Evolutionary conservation across 2,797 vertebrate species (phyloP).

Genomic region (Buphagus erythrorhynchus): DNA sequence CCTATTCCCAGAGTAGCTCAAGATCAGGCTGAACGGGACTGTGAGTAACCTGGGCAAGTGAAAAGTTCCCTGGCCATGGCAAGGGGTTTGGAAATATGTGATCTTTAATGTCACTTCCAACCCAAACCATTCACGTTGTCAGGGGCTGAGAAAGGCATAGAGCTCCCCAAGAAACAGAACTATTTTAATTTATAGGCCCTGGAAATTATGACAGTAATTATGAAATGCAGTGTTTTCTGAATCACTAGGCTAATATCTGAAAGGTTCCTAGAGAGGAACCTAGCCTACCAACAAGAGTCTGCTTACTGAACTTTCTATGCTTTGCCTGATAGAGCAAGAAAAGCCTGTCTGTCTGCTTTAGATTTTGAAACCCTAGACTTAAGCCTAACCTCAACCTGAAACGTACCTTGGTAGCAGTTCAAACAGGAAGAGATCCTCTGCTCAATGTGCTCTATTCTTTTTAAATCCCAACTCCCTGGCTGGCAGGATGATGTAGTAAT

Average conservation of each 20-base stretch:
- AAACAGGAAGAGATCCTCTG: background rate
- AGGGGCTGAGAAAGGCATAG: background rate
- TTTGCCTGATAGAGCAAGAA: background rate
- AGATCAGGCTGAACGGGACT: background rate
- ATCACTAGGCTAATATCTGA: background rate
- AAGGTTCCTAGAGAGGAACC: background rate
- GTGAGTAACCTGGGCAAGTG: background rate
- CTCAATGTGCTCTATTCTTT: rapidly evolving
- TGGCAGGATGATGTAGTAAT: background rate
- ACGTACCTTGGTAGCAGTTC: background rate
- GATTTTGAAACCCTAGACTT: background rate
- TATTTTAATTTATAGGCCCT: background rate
- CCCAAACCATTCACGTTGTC: background rate
- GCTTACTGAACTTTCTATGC: background rate
- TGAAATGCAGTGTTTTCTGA: background rate
- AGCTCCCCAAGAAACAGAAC: background rate
- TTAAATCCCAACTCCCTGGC: background rate
- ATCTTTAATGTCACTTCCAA: background rate
- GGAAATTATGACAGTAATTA: background rate
- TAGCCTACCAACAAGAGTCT: background rate
- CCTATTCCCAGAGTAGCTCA: background rate
- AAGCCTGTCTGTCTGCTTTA: background rate
- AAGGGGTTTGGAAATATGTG: background rate
- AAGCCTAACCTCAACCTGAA: background rate
- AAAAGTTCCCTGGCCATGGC: background rate